Percentiles rank a stretch among this genome's conserved stretches.
phyloP scores from a whole-genome alignment of 2,888 invertebrate genomes.

The Lycocerus yunnanus region DNA sequence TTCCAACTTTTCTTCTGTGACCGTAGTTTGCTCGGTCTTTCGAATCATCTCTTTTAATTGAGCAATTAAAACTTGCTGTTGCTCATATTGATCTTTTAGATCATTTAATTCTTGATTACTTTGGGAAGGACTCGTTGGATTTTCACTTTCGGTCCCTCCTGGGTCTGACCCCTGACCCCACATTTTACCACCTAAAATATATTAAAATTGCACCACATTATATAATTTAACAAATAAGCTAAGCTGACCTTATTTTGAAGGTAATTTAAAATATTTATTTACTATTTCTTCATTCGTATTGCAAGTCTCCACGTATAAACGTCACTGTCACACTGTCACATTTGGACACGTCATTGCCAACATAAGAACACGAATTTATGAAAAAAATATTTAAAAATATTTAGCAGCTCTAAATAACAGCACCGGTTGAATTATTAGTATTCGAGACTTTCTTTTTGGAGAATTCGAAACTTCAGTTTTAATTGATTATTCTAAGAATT shows the following conservation, averaged over 20 bases:
- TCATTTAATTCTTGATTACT: constrained; percentile 46
- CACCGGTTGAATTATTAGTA: too few species aligned
- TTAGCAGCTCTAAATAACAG: background rate
- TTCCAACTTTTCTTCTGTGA: constrained; percentile 55
- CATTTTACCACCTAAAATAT: constrained; percentile 43
- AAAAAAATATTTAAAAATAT: background rate
- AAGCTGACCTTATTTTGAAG: background rate
- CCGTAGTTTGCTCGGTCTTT: constrained; percentile 51
- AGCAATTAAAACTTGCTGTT: constrained; percentile 53
- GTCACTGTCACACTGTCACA: background rate
- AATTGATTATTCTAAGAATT: background rate
- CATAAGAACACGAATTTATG: background rate
- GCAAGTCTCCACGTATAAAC: background rate
- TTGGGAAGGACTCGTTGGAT: constrained; percentile 32
- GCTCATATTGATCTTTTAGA: constrained; percentile 52
- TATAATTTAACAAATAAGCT: background rate
- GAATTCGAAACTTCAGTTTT: background rate
- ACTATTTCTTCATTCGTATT: background rate
- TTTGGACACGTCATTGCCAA: background rate
- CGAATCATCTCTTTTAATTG: constrained; percentile 55
- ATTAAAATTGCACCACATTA: background rate
- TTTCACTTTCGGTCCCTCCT: constrained; percentile 45
- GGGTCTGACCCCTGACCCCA: constrained; percentile 48
- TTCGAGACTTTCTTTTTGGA: background rate
- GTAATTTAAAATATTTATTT: background rate